These are phyloP conservation scores for Lophotriccus pileatus DNA, from an alignment of 2,797 vertebrate species.

Conservation along the genomic window DNA sequence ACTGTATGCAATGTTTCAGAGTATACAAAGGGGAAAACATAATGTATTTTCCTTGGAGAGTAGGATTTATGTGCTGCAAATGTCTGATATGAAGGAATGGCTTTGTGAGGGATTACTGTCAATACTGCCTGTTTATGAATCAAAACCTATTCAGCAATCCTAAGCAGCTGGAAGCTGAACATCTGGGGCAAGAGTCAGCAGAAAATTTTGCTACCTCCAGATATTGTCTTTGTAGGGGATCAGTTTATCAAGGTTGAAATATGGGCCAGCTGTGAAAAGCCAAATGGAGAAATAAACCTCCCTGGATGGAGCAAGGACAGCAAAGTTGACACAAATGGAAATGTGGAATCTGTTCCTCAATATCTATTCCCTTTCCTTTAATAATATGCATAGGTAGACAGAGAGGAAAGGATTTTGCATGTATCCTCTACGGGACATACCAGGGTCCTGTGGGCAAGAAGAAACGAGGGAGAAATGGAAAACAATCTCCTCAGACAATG, in stretches of 20 bases:
- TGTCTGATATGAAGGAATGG: conserved; percentile 26
- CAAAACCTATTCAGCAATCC: conserved; percentile 5
- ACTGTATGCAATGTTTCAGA: background rate
- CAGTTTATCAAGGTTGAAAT: conserved; percentile 31
- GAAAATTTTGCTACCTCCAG: conserved; percentile 42
- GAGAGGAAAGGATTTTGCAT: background rate
- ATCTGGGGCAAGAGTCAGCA: conserved; percentile 50
- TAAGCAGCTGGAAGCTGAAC: conserved; percentile 50
- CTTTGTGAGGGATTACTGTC: conserved; percentile 49
- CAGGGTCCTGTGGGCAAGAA: background rate
- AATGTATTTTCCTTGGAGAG: conserved; percentile 33
- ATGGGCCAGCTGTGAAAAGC: background rate
- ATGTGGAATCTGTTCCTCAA: background rate
- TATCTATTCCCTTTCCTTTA: background rate
- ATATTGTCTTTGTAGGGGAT: conserved; percentile 9
- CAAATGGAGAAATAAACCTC: conserved; percentile 27
- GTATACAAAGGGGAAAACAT: background rate
- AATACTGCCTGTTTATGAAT: conserved; percentile 33
- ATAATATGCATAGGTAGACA: background rate
- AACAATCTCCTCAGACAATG: background rate
- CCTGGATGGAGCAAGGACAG: background rate
- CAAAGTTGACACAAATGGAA: background rate
- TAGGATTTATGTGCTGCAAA: conserved; percentile 46
- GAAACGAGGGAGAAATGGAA: background rate
- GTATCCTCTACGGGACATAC: background rate